These are phyloP conservation scores for Taeniopygia guttata DNA, from an alignment of 2,797 vertebrate species.

Conservation along the genomic window DNA sequence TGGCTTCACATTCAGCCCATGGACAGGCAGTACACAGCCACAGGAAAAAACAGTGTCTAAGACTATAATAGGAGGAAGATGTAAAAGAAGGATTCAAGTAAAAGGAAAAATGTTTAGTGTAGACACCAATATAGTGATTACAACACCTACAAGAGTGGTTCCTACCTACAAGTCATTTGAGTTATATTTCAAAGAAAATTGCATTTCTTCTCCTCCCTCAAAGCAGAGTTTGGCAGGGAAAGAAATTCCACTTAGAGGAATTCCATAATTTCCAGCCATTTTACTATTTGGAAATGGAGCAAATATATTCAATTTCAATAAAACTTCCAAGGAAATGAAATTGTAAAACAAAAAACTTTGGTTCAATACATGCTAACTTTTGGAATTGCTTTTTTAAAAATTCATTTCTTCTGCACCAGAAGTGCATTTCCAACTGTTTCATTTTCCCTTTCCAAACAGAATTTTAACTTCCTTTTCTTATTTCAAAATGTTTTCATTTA, in stretches of 20 bases:
- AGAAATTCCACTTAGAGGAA: not conserved
- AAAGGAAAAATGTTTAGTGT: not conserved
- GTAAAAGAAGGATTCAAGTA: not conserved
- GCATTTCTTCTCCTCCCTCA: not conserved
- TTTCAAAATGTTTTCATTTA: slow-evolving; percentile 24
- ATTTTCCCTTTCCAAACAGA: not conserved
- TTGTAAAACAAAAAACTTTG: not conserved
- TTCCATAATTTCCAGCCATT: not conserved
- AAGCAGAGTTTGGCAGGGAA: not conserved
- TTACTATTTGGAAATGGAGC: not conserved
- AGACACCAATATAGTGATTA: not conserved
- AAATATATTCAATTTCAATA: not conserved
- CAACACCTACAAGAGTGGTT: not conserved
- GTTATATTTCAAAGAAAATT: not conserved
- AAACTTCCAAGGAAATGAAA: not conserved
- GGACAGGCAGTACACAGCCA: not conserved
- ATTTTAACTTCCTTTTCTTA: slow-evolving; percentile 6
- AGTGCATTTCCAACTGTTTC: not conserved
- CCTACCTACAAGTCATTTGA: not conserved
- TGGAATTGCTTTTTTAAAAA: not conserved
- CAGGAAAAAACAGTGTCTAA: not conserved
- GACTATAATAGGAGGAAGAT: not conserved
- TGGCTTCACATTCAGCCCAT: not conserved
- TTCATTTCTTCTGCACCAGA: not conserved
- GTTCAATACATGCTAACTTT: not conserved